Conservation (phyloP, 1,140 invertebrate species). For the Lamellibrachia luymesi region DNA sequence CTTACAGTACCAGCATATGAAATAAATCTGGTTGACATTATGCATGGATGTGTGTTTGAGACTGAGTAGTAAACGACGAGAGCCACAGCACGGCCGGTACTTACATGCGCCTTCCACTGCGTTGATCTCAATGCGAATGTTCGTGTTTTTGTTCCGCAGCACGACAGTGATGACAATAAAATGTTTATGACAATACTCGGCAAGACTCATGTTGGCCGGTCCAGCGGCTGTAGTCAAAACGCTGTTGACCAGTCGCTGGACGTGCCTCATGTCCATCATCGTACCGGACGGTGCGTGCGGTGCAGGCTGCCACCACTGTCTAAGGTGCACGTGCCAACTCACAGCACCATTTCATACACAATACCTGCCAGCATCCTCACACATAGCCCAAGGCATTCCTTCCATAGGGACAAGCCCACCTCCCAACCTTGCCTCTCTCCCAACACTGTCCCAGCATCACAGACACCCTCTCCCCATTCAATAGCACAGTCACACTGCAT, state of each 20-base stretch:
- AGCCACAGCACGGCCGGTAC: background rate
- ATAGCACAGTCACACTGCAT: background rate
- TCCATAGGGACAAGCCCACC: background rate
- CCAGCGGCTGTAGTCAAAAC: background rate
- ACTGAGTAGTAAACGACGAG: background rate
- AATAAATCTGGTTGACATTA: background rate
- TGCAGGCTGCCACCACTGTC: background rate
- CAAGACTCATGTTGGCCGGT: background rate
- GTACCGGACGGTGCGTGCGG: background rate
- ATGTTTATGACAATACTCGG: slow-evolving; percentile 2
- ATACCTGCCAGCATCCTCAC: background rate
- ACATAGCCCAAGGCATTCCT: background rate
- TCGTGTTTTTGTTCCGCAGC: slow-evolving; percentile 8
- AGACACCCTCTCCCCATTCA: background rate
- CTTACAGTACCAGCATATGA: background rate
- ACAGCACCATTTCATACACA: background rate
- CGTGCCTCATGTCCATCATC: background rate
- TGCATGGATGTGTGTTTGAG: background rate
- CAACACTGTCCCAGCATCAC: background rate
- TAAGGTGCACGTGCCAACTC: background rate
- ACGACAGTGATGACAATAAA: slow-evolving; percentile 14
- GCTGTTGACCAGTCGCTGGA: background rate
- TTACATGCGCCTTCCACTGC: slow-evolving; percentile 4
- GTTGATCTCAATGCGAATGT: slow-evolving; percentile 14
- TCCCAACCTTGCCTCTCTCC: background rate